Conservation (phyloP, 2,888 invertebrate species). For the Lycocerus yunnanus region DNA sequence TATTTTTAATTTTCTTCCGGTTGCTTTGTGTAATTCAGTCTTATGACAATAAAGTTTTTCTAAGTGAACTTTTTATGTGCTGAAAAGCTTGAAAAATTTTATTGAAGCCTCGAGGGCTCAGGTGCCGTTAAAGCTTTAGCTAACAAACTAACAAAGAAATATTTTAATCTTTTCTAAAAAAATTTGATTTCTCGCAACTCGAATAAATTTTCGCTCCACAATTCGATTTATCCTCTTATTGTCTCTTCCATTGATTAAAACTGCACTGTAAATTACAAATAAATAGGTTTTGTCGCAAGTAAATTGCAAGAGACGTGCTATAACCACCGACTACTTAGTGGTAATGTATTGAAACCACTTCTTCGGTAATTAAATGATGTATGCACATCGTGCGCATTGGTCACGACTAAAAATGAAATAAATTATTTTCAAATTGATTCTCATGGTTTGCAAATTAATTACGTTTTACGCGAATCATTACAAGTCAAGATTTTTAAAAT, state of each 20-base stretch:
- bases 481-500: conserved; percentile 6
- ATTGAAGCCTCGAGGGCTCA: background rate
- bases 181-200: background rate
- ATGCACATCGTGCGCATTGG: conserved; percentile 8
- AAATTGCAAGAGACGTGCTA: background rate
- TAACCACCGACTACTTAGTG: background rate
- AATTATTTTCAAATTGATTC: conserved; percentile 46
- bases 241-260: background rate
- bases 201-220: background rate
- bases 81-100: background rate
- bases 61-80: background rate
- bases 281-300: background rate
- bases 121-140: background rate
- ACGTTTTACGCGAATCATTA: conserved; percentile 41
- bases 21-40: background rate
- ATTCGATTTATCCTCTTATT: background rate
- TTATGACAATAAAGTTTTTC: background rate
- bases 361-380: background rate
- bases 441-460: conserved; percentile 43
- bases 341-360: background rate
- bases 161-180: background rate
- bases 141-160: background rate
- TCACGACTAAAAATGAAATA: conserved; percentile 43
- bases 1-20: conserved; percentile 14
- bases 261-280: background rate